Conservation (phyloP, 2,797 vertebrate species). For the Schizothorax lantsangensis region DNA sequence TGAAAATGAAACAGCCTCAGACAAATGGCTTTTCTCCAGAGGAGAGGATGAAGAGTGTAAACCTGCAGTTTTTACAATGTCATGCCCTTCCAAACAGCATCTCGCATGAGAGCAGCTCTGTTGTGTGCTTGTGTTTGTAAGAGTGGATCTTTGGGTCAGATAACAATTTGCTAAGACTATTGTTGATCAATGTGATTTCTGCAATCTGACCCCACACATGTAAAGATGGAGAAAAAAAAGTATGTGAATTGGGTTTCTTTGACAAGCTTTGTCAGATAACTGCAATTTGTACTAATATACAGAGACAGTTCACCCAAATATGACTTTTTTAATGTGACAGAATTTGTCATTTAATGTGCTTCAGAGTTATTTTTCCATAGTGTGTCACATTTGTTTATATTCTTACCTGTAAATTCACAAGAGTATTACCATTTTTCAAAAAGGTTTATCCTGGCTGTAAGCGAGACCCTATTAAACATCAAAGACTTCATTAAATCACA, state of each 20-base stretch:
- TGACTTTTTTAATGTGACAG: neutral
- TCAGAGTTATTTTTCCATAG: neutral
- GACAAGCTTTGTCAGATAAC: neutral
- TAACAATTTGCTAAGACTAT: neutral
- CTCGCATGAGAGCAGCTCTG: constrained; percentile 46
- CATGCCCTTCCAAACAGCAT: constrained; percentile 76
- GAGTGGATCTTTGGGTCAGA: neutral
- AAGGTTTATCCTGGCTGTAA: neutral
- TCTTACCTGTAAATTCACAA: neutral
- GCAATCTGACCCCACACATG: neutral
- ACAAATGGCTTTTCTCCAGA: constrained; percentile 72
- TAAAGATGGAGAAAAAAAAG: neutral
- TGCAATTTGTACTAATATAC: neutral
- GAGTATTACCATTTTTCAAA: neutral
- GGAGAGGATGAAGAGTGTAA: constrained; percentile 75
- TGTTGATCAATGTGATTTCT: neutral
- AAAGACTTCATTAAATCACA: neutral
- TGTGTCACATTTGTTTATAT: neutral
- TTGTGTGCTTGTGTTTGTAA: neutral
- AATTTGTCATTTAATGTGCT: neutral
- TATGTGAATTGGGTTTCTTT: neutral
- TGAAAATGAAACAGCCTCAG: constrained; percentile 76
- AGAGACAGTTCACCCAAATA: neutral
- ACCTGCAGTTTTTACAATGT: constrained; percentile 78
- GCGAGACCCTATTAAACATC: neutral